A percentile compares a stretch with the other conserved stretches of the same genome.
phyloP scores from a whole-genome alignment of 2,113 vertebrate genomes.

The Dicaeum eximium region DNA sequence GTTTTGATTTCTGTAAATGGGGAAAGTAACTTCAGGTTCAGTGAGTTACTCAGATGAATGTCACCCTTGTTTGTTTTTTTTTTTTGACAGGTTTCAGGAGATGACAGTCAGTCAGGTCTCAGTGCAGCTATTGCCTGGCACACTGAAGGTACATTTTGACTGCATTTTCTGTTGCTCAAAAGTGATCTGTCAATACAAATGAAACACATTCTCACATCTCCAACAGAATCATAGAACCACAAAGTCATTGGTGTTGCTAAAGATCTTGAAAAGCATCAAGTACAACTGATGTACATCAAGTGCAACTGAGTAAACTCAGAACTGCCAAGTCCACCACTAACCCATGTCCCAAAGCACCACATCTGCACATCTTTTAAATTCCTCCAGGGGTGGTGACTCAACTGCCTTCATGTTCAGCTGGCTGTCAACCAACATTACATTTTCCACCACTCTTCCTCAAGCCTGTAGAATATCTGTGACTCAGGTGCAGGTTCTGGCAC shows the following conservation, averaged over 20 bases:
- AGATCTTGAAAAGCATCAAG: not conserved
- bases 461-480: not conserved
- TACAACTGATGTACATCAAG: not conserved
- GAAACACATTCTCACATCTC: not conserved
- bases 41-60: not conserved
- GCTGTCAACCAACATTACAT: fast-evolving
- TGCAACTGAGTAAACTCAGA: not conserved
- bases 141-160: not conserved
- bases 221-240: not conserved
- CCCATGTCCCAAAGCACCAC: not conserved
- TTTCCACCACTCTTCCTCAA: not conserved
- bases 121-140: not conserved
- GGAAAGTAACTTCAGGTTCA: not conserved
- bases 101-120: not conserved
- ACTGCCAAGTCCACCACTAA: not conserved
- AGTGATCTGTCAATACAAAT: not conserved
- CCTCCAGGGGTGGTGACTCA: not conserved
- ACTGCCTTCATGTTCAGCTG: not conserved
- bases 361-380: not conserved
- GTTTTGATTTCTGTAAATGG: not conserved
- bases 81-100: not conserved
- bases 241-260: not conserved
- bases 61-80: not conserved
- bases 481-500: not conserved
- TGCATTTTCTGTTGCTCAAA: not conserved